Base-by-base conservation (phyloP, 2,113 vertebrate genomes). In the Labrus mixtus region DNA sequence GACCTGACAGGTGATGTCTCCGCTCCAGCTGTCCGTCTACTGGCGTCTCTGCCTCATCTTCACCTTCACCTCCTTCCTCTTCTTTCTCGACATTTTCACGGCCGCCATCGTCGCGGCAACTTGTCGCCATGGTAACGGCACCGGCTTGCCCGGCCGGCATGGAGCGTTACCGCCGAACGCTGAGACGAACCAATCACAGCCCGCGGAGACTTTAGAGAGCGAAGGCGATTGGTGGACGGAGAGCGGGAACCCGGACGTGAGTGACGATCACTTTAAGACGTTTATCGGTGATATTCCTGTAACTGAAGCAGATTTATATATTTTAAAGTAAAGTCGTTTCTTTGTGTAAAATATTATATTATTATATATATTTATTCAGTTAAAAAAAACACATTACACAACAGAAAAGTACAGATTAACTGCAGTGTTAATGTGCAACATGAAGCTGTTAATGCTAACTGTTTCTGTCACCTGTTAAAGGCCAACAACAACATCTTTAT, bases 1-100 rank as follows among this genome's bases (percentile, higher is more conserved):
- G 29, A 17, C 39, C n/a, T 8, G 23, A 20, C 17, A 0, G 17
- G 1, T 1, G 0, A 69, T 89, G 89, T 90, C 90, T 41, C 90
- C 91, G 9, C 86, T 93, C 77, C 92, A 93, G 83, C 33, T 81
- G 10, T 79, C 91, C 23, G 89, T 91, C 15, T 91, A 87, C 71
- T 91, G 89, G 85, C 90, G 91, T 1, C 75, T 93, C 12, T 64
- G 80, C 0, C 74, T 92, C 25, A 10, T 88, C 66, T 87, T 90
- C 68, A n/a, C 90, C 75, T 89, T 91, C 76, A 75, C 8, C 1
- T 39, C 92, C 0, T 92, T 92, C 37, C 74, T 90, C 8, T 93
- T 91, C 71, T 93, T 91, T 10, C 55, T 92, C 8, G 92, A 93
- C 78, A 84, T 90, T 8, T 91, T 90, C 61, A 41, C 82, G 0